A percentile compares a stretch with the other conserved stretches of the same genome.
phyloP scores from a whole-genome alignment of 2,113 vertebrate genomes.

The Canis aureus region DNA sequence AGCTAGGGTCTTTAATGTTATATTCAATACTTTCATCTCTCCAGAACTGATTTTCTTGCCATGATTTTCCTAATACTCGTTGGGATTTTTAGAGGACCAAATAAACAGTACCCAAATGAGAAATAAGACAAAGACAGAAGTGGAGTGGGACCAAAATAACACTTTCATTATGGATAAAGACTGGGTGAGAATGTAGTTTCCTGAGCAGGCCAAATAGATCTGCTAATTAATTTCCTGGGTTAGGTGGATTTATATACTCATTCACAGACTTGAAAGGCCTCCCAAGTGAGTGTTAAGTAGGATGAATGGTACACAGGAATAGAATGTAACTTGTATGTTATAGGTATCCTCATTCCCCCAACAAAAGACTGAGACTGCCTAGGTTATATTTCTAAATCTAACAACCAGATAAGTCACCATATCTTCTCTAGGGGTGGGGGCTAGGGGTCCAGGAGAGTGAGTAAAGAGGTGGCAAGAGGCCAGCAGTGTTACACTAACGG shows the following conservation, averaged over 20 bases:
- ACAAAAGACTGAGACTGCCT: neutral
- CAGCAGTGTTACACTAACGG: neutral
- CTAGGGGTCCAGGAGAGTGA: neutral
- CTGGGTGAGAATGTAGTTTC: neutral
- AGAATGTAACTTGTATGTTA: neutral
- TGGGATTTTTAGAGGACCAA: conserved; percentile 14
- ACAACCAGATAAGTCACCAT: neutral
- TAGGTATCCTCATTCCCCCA: neutral
- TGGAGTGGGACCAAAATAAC: neutral
- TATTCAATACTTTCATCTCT: neutral
- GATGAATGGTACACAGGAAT: neutral
- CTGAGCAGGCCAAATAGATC: neutral
- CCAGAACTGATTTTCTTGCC: neutral
- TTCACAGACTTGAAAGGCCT: neutral
- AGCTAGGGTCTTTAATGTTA: neutral
- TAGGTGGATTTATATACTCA: neutral
- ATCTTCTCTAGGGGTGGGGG: neutral
- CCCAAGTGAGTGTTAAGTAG: neutral
- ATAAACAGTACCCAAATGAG: neutral
- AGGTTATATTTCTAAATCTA: neutral
- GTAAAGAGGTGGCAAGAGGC: neutral
- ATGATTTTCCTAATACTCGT: neutral
- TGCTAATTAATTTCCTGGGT: neutral
- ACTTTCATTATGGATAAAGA: neutral
- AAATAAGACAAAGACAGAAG: conserved; percentile 39